Conservation (phyloP, 2,888 invertebrate species). For the Muschampia plurimacula region DNA sequence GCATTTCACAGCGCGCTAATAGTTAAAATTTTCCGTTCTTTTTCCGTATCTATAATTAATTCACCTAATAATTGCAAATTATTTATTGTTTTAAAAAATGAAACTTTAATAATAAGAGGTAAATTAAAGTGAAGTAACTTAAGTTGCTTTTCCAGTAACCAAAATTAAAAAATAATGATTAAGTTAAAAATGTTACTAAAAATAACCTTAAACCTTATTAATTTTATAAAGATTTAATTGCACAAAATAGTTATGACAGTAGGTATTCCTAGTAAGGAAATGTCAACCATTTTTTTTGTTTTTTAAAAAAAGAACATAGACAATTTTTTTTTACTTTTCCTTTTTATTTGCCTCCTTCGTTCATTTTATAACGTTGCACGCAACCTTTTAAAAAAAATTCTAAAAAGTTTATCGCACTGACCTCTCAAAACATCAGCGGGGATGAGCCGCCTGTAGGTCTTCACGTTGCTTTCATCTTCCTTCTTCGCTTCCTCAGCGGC, state of each 20-base stretch:
- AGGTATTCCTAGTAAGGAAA: too few species aligned
- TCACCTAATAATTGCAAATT: not conserved
- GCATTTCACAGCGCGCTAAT: not conserved
- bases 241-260: too few species aligned
- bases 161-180: too few species aligned
- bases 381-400: not conserved
- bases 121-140: too few species aligned
- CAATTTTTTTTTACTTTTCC: not conserved
- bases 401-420: conserved; percentile 72
- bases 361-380: not conserved
- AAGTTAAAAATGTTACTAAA: too few species aligned
- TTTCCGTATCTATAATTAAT: not conserved
- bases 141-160: too few species aligned
- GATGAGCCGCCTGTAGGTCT: conserved; percentile 92
- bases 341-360: not conserved
- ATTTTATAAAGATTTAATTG: too few species aligned
- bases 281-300: too few species aligned
- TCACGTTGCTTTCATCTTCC: conserved; percentile 84
- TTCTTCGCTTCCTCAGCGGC: conserved; percentile 85
- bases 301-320: not conserved
- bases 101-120: too few species aligned
- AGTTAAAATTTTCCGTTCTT: not conserved
- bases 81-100: not conserved
- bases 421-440: conserved; percentile 96
- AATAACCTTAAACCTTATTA: too few species aligned